These are phyloP conservation scores for Apamea epomidion DNA, from an alignment of 2,888 invertebrate species.

Conservation along the genomic window DNA sequence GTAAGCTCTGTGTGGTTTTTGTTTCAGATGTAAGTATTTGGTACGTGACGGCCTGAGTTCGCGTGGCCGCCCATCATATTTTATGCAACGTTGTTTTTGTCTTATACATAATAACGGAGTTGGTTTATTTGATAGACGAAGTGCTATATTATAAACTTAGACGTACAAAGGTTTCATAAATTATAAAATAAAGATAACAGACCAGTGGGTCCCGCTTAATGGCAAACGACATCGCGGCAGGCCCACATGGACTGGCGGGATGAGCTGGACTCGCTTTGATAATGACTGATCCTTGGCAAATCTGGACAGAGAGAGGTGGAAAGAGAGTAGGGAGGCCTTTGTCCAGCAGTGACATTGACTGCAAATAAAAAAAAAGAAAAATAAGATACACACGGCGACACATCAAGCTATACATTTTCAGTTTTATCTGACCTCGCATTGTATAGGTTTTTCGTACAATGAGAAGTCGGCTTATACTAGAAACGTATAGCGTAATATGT, in stretches of 20 bases:
- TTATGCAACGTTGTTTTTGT: slow-evolving; percentile 43
- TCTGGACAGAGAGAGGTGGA: too few species aligned
- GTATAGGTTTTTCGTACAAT: too few species aligned
- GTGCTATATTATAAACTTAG: not conserved
- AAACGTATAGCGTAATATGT: too few species aligned
- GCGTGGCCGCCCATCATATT: slow-evolving; percentile 24
- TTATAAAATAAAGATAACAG: not conserved
- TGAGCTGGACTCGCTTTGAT: too few species aligned
- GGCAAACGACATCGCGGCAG: too few species aligned
- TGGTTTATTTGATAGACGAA: slow-evolving; percentile 13
- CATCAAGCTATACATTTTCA: not conserved
- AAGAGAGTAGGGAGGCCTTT: too few species aligned
- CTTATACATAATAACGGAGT: slow-evolving; percentile 42
- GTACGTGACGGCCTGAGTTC: slow-evolving; percentile 36
- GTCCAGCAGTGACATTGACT: too few species aligned
- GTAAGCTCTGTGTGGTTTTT: slow-evolving; percentile 50
- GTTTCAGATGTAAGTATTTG: slow-evolving; percentile 43
- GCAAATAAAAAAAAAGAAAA: too few species aligned
- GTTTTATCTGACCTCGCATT: not conserved
- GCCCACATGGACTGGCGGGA: too few species aligned
- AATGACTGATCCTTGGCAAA: too few species aligned
- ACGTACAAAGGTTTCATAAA: not conserved
- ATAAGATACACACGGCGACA: not conserved
- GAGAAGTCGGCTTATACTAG: too few species aligned
- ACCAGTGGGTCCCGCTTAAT: too few species aligned